A percentile compares a stretch with the other conserved stretches of the same genome.
phyloP scores from a whole-genome alignment of 2,113 vertebrate genomes.

The Orientallactaga bullata region DNA sequence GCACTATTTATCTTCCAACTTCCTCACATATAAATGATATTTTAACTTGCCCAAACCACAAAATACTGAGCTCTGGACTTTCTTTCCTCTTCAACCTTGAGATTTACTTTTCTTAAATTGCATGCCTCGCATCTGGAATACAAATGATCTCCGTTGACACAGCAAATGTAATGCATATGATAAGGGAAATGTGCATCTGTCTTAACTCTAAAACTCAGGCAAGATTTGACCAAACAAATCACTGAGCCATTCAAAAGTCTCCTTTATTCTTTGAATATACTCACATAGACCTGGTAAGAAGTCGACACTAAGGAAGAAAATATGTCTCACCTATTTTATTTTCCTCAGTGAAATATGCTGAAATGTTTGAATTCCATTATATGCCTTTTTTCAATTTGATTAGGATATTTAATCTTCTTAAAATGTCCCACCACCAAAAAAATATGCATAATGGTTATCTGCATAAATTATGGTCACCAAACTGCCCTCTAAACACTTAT shows the following conservation, averaged over 20 bases:
- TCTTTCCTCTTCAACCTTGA: conserved; percentile 72
- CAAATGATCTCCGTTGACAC: conserved; percentile 58
- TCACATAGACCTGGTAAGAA: conserved; percentile 43
- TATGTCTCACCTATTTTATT: conserved; percentile 38
- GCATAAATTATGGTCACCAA: too few relatives aligned
- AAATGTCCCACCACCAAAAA: conserved; percentile 47
- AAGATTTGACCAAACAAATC: conserved; percentile 76
- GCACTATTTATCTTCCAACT: not conserved
- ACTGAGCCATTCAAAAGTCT: conserved; percentile 66
- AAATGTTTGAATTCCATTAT: not conserved
- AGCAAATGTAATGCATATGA: conserved; percentile 64
- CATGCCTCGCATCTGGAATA: conserved; percentile 69
- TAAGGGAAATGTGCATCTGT: conserved; percentile 65
- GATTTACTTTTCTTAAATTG: conserved; percentile 67
- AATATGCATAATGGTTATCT: not conserved
- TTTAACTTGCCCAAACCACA: conserved; percentile 53
- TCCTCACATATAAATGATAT: conserved; percentile 57
- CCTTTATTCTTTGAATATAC: conserved; percentile 51
- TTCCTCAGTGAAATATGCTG: conserved; percentile 7
- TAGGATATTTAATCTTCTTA: conserved; percentile 28
- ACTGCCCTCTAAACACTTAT: too few relatives aligned
- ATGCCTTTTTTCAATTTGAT: conserved; percentile 19
- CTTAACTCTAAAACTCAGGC: conserved; percentile 66
- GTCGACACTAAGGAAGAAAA: conserved; percentile 58
- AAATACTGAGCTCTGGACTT: conserved; percentile 65